Conservation (phyloP, 2,797 vertebrate species). For the Sebastes miniatus region DNA sequence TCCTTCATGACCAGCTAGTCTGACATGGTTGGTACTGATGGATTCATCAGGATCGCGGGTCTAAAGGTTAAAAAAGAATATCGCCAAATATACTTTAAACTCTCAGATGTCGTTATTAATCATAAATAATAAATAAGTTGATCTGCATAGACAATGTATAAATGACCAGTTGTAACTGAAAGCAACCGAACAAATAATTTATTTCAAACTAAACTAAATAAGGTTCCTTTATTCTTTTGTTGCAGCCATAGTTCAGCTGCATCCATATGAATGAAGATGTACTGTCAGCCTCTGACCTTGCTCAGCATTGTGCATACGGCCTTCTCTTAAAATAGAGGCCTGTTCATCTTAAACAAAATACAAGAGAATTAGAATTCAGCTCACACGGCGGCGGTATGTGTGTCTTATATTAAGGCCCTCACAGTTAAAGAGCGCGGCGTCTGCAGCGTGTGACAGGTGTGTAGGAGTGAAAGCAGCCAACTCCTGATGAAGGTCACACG, state of each 20-base stretch:
- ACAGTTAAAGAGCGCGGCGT: neutral
- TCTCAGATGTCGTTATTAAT: neutral
- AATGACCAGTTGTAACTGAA: neutral
- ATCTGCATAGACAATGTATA: neutral
- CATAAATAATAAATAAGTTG: no score
- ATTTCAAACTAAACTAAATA: neutral
- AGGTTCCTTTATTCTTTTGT: no score
- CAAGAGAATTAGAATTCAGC: neutral
- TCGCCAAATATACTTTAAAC: neutral
- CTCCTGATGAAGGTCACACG: slow-evolving; percentile 20
- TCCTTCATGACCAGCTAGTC: no score
- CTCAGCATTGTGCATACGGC: neutral
- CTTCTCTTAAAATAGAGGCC: neutral
- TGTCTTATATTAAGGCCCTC: neutral
- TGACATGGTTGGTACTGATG: no score
- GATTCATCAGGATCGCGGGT: no score
- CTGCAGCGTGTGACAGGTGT: slow-evolving; percentile 11
- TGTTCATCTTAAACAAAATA: neutral
- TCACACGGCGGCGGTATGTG: neutral
- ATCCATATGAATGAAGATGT: neutral
- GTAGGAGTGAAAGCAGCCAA: slow-evolving; percentile 38
- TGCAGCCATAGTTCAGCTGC: neutral
- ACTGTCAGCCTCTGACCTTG: neutral
- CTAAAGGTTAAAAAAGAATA: no score
- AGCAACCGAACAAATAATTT: neutral